Conservation (phyloP, 2,113 vertebrate species). For the Neotoma lepida region DNA sequence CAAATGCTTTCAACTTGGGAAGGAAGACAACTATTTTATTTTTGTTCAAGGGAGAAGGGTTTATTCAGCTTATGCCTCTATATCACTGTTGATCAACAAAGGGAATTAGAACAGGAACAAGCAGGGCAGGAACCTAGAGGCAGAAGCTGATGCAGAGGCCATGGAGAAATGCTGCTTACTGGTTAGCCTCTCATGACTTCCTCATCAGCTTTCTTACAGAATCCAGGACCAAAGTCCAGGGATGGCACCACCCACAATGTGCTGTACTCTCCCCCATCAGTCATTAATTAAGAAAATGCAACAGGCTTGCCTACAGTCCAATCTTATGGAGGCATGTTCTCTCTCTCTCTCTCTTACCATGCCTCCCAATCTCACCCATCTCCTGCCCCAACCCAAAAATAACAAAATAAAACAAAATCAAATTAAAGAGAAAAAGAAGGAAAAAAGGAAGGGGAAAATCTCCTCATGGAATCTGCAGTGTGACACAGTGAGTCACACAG, state of each 20-base stretch:
- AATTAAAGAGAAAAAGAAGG: background rate
- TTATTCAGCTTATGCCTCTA: background rate
- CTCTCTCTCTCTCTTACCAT: no score
- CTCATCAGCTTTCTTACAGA: background rate
- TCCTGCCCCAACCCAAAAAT: background rate
- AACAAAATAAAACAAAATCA: background rate
- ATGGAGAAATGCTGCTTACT: background rate
- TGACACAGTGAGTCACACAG: no score
- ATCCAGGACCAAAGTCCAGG: background rate
- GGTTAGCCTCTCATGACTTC: background rate
- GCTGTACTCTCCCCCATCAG: background rate
- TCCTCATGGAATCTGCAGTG: no score
- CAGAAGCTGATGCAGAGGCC: background rate
- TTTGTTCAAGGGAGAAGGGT: background rate
- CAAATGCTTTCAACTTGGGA: background rate
- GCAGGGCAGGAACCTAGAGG: background rate
- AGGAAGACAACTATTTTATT: background rate
- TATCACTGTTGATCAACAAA: background rate
- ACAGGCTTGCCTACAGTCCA: background rate
- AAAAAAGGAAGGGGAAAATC: background rate
- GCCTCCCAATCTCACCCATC: background rate
- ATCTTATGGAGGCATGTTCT: background rate
- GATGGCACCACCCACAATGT: background rate
- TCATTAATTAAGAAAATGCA: background rate
- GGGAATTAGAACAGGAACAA: background rate